Percentiles rank a stretch among this genome's conserved stretches.
phyloP scores from a whole-genome alignment of 1,140 invertebrate genomes.

The Psix sp. region DNA sequence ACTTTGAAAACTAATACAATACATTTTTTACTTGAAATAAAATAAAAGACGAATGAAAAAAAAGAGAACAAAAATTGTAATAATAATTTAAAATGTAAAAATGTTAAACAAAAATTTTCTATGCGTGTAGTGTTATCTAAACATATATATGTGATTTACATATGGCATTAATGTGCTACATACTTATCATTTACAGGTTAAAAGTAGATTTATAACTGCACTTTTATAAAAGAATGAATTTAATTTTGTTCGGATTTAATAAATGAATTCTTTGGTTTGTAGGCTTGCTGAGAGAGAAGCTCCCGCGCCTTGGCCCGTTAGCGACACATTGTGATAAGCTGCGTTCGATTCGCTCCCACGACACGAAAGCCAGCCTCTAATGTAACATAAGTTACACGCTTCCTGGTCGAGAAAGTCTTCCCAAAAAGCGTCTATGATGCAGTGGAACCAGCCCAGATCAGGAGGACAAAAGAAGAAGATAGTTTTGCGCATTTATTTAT shows the following conservation, averaged over 20 bases:
- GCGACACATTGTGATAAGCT: conserved; percentile 64
- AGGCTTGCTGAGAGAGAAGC: conserved; percentile 60
- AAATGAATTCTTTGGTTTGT: conserved; percentile 26
- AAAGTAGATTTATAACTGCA: neutral
- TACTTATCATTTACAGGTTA: too few species aligned
- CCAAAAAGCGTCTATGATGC: conserved; percentile 2
- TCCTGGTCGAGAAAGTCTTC: conserved; percentile 15
- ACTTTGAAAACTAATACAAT: too few species aligned
- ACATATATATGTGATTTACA: too few species aligned
- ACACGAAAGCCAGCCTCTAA: conserved; percentile 27
- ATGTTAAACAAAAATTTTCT: too few species aligned
- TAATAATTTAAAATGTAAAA: too few species aligned
- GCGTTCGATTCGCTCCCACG: conserved; percentile 55
- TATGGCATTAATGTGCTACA: too few species aligned
- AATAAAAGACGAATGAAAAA: too few species aligned
- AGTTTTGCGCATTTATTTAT: conserved; percentile 2
- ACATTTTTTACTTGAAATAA: too few species aligned
- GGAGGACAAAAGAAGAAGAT: conserved; percentile 18
- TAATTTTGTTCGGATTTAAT: conserved; percentile 2
- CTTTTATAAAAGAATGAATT: conserved; percentile 12
- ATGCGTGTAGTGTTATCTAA: too few species aligned
- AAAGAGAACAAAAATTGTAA: too few species aligned
- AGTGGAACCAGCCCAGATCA: neutral
- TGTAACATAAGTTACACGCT: conserved; percentile 40
- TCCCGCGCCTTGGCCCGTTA: conserved; percentile 21